Evolutionary conservation across 2,888 invertebrate species (phyloP).

Genomic region (Onchidella celtica): DNA sequence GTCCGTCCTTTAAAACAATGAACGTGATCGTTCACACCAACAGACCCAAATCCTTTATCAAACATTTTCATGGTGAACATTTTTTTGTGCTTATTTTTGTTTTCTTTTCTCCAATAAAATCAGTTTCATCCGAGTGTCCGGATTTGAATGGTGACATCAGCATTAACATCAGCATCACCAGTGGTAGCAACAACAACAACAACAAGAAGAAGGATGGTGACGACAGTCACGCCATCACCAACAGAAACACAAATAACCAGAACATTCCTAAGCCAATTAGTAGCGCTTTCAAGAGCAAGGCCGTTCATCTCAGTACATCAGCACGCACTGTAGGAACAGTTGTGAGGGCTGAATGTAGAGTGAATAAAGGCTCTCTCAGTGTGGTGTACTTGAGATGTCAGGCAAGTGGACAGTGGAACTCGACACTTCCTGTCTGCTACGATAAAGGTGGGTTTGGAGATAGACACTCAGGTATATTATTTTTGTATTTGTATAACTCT

Average conservation of each 20-base stretch:
- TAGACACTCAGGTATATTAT: too few relatives aligned
- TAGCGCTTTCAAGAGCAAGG: background rate
- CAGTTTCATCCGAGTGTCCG: background rate
- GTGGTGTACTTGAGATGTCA: background rate
- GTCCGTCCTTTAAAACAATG: too few relatives aligned
- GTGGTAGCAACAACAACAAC: background rate
- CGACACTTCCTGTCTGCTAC: background rate
- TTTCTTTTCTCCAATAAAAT: background rate
- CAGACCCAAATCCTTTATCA: too few relatives aligned
- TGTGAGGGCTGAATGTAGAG: background rate
- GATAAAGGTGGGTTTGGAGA: background rate
- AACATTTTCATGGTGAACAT: too few relatives aligned
- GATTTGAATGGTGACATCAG: background rate
- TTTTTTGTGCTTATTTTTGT: too few relatives aligned
- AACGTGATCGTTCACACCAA: too few relatives aligned
- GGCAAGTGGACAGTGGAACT: slow-evolving; percentile 21
- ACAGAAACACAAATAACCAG: background rate
- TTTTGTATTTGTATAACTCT: too few relatives aligned
- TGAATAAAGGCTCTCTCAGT: too few relatives aligned
- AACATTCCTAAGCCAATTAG: too few relatives aligned
- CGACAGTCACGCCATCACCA: background rate
- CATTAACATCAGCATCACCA: background rate
- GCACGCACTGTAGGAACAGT: background rate
- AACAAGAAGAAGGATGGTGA: background rate
- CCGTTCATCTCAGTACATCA: background rate